phyloP scores from a whole-genome alignment of 2,113 vertebrate species.

The Grammomys dolichurus region DNA sequence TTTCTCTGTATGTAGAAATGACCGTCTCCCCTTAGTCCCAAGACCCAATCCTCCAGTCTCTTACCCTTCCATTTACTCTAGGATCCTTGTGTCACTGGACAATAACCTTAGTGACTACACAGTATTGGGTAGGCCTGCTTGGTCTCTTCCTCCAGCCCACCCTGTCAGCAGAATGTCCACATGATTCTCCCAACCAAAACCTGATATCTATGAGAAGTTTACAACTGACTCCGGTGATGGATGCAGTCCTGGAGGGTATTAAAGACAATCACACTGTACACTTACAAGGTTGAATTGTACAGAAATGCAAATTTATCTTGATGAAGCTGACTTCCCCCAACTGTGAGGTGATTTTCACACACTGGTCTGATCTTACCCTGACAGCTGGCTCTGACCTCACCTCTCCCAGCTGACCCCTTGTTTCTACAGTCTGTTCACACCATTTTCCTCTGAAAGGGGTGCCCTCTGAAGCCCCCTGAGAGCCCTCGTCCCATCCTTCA shows the following conservation, averaged over 20 bases:
- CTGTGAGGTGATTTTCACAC: not conserved
- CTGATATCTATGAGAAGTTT: not conserved
- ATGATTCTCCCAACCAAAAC: not conserved
- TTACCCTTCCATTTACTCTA: not conserved
- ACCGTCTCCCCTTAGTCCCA: not conserved
- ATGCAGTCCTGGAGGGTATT: not conserved
- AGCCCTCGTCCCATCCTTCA: not conserved
- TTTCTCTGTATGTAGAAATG: not conserved
- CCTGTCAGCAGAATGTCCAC: not conserved
- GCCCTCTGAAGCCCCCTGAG: not conserved
- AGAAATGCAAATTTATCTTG: not conserved
- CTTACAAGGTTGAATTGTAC: not conserved
- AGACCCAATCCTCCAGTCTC: not conserved
- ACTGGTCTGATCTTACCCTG: not conserved
- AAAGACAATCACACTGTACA: not conserved
- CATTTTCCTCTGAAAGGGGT: not conserved
- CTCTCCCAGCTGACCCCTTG: not conserved
- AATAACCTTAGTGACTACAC: not conserved
- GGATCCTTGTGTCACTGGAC: not conserved
- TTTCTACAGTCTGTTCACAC: not conserved
- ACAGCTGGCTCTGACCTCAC: not conserved
- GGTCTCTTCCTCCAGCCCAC: not conserved
- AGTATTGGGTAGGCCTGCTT: not conserved
- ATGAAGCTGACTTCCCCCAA: not conserved
- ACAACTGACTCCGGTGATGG: not conserved